Base-by-base conservation (phyloP, 2,888 invertebrate species). In the Hirudinaria manillensis region DNA sequence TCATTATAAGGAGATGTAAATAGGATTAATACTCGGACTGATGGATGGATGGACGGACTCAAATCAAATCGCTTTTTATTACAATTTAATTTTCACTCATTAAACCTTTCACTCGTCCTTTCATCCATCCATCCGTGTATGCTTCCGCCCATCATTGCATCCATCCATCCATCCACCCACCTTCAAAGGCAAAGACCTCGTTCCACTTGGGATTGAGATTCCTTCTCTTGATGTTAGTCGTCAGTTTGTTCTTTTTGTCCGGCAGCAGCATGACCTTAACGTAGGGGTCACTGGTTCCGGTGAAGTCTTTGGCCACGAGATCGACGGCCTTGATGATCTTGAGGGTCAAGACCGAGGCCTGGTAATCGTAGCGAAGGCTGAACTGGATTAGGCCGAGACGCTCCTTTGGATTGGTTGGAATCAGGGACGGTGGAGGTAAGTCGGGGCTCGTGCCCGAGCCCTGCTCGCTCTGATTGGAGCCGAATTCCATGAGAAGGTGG, bases 131-230 rank as follows among this genome's bases (percentile, higher is more conserved):
- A 38, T 10, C 38, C 38, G 10, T 38, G 3, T 10, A 38, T 38
- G 4, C 38, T 6, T 10, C 38, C 38, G 10, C 38, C 38, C 38
- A 38, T 38, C 38, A 38, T 6, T 38, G 4, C 38, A 38, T 10
- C 38, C 38, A 38, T 10, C 10, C 38, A 10, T 32, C 34, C 67
- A 3, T 4, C 34, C 21, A 53, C 10, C 16, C 36, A 77, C 87
- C 93, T 84, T 85, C 84, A 81, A 84, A 85, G 45, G 83, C 81
- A 79, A 85, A 85, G 72, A 83, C 82, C 79, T 85, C 85, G 80
- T 84, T 84, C 85, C 85, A 85, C 61, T 82, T 79, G 6, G 85
- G 85, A 79, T 84, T 84, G 74, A 85, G 80, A 77, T 83, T 84
- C 78, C 81, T 81, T 79, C 84, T 82, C 80, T 84, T 84, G 74